Conservation (phyloP, 1,140 invertebrate species). For the Tachypleus tridentatus region DNA sequence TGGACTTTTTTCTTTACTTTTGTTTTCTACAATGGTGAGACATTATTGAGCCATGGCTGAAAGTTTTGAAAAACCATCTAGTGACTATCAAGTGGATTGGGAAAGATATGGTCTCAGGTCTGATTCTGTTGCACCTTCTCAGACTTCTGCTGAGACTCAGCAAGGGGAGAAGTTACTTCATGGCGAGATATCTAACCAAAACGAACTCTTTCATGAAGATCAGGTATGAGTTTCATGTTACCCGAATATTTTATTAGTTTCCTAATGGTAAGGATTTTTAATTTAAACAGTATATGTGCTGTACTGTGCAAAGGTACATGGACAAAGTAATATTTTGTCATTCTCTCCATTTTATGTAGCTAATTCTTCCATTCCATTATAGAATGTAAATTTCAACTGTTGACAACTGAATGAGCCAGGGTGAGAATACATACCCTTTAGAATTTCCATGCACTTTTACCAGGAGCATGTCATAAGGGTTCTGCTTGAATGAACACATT, state of each 20-base stretch:
- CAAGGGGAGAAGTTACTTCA: conserved; percentile 10
- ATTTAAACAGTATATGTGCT: neutral
- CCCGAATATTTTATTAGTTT: neutral
- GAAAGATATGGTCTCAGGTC: conserved; percentile 17
- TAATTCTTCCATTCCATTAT: neutral
- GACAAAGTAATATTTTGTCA: neutral
- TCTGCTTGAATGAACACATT: too few species aligned
- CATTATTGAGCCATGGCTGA: too few species aligned
- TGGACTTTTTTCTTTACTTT: too few species aligned
- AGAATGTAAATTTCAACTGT: neutral
- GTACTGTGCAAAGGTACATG: neutral
- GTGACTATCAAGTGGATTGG: conserved; percentile 8
- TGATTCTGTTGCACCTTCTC: conserved; percentile 5
- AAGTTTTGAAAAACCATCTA: too few species aligned
- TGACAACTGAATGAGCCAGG: neutral
- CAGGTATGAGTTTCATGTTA: conserved; percentile 12
- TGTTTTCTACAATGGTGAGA: too few species aligned
- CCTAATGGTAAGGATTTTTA: too few species aligned
- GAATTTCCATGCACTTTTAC: too few species aligned
- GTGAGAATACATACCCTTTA: too few species aligned
- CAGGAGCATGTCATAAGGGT: too few species aligned
- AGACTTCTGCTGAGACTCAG: conserved; percentile 2
- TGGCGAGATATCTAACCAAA: conserved; percentile 9
- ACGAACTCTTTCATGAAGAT: conserved; percentile 22
- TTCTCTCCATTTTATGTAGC: neutral